Evolutionary conservation across 2,888 invertebrate genomes (phyloP).

Genomic region (Busseola fusca): DNA sequence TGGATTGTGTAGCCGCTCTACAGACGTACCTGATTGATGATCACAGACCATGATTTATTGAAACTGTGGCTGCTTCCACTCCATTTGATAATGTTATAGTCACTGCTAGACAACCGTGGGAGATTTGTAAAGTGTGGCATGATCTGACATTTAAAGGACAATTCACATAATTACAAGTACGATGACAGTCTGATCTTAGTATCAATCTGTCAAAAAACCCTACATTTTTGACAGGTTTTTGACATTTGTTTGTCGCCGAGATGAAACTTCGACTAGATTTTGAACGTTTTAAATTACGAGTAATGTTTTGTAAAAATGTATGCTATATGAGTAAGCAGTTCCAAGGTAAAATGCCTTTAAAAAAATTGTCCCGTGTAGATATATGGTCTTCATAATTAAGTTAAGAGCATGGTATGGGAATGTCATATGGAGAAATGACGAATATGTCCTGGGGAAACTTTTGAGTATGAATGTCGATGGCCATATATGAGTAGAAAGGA

Average conservation of each 20-base stretch:
- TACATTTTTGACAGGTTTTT: too few species aligned
- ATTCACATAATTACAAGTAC: not conserved
- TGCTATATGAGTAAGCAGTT: not conserved
- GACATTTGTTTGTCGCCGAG: too few species aligned
- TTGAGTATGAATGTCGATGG: too few species aligned
- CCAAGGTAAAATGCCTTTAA: too few species aligned
- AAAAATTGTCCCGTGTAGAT: too few species aligned
- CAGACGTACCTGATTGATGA: conserved; percentile 35
- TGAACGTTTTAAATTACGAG: too few species aligned
- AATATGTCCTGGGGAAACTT: too few species aligned
- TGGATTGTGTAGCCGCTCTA: conserved; percentile 1
- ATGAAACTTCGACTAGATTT: not conserved
- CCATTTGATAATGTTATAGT: conserved; percentile 7
- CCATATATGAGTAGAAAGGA: too few species aligned
- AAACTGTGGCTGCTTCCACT: not conserved
- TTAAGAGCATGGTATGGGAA: not conserved
- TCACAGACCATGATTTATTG: conserved; percentile 39
- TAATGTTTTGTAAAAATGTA: not conserved
- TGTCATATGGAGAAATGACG: too few species aligned
- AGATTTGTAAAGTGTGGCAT: too few species aligned
- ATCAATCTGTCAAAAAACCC: not conserved
- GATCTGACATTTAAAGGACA: not conserved
- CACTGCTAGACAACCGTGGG: not conserved
- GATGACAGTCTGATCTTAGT: not conserved
- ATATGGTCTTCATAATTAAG: not conserved